Base-by-base conservation (phyloP, 2,888 invertebrate species). In the Steinernema carpocapsae region DNA sequence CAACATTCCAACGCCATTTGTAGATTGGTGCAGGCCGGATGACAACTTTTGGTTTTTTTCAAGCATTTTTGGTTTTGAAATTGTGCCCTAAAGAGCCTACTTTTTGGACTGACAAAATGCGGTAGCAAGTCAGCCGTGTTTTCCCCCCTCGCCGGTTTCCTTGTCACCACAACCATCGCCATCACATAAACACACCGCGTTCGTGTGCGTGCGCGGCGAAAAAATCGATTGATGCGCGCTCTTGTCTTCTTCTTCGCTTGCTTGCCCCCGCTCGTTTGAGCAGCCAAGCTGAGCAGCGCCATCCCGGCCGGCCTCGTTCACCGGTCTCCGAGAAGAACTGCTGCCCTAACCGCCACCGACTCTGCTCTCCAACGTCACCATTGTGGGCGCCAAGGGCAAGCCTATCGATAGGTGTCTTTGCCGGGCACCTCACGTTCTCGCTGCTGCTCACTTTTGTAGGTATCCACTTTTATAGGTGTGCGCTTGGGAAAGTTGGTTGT, bases 121-220 rank as follows among this genome's bases (percentile, higher is more conserved):
- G n/a, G n/a, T n/a, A n/a, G n/a, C n/a, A n/a, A n/a, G n/a, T 37
- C 10, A 6, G 37, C 37, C 37, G 4, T 37, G 10, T 37, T 37
- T 37, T 3, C 37, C 10, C 37, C 4, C 37, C 37, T 37, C 37
- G 4, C 10, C 37, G 37, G 37, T 37, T 37, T 37, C 37, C 37
- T 37, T 37, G 37, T 37, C 37, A 37, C 37, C 37, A 37, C 37
- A 3, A 37, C 10, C 37, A 37, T 37, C 37, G 10, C 37, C 37
- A 37, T 3, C 37, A 37, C 37, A 37, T 37, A 3, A 37, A 37
- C 37, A 37, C 37, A 37, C 37, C 32, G 64, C 64, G 64, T 29
- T 64, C 64, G 64, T 29, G 64, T 64, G n/a, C n/a, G 19, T 64
- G 64, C 64, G 64, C 64, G 64, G 64, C 64, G 64, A 64, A 64